phyloP scores from a whole-genome alignment of 2,113 vertebrate species.

The Siniperca knerii region DNA sequence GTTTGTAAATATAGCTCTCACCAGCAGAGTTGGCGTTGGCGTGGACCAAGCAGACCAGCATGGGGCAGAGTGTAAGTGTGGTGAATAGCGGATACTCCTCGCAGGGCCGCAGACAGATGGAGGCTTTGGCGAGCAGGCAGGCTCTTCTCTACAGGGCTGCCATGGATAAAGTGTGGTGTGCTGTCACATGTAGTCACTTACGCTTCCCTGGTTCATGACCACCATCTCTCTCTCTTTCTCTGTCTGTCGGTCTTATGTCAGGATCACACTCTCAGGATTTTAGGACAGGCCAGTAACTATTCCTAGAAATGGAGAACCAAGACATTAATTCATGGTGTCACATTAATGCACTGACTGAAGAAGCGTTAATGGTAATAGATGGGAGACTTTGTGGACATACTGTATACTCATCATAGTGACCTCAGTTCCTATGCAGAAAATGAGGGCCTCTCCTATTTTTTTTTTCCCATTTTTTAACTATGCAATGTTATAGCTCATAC shows the following conservation, averaged over 20 bases:
- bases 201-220: conserved; percentile 68
- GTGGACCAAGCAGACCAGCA: conserved; percentile 61
- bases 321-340: conserved; percentile 9
- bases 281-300: neutral
- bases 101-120: conserved; percentile 82
- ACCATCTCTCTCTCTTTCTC: conserved; percentile 17
- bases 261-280: conserved; percentile 16
- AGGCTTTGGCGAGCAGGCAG: conserved; percentile 71
- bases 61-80: conserved; percentile 66
- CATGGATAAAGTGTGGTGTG: conserved; percentile 76
- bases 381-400: neutral
- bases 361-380: neutral
- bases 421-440: neutral
- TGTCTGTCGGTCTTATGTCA: neutral
- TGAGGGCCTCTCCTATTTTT: neutral
- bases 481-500: neutral
- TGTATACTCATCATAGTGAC: too few species aligned
- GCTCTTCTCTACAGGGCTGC: conserved; percentile 74
- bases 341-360: conserved; percentile 5
- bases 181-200: conserved; percentile 84
- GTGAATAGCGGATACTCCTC: conserved; percentile 70
- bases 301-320: conserved; percentile 15
- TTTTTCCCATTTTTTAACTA: neutral
- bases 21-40: conserved; percentile 81
- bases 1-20: conserved; percentile 87